These are phyloP conservation scores for Neoseiulus cucumeris DNA, from an alignment of 1,140 invertebrate genomes.

Conservation along the genomic window DNA sequence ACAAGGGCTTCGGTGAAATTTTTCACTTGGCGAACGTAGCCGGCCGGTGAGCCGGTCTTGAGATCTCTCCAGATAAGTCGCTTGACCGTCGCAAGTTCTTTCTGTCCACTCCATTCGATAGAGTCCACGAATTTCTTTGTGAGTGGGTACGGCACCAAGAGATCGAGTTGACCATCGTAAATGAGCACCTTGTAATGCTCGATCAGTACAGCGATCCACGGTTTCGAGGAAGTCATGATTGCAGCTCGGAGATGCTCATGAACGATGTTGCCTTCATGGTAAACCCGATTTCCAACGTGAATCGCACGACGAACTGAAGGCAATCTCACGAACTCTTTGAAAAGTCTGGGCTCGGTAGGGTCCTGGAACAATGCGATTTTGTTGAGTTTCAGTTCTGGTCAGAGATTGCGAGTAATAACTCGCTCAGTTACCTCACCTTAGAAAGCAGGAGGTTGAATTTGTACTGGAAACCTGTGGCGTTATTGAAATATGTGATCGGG, in stretches of 20 bases:
- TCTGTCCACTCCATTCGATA: constrained; percentile 42
- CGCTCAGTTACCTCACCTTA: too few relatives aligned
- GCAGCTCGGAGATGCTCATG: constrained; percentile 47
- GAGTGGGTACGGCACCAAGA: constrained; percentile 56
- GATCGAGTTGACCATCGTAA: constrained; percentile 64
- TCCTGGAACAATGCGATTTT: too few relatives aligned
- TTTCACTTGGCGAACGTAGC: constrained; percentile 47
- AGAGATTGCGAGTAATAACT: too few relatives aligned
- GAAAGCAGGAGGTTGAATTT: constrained; percentile 71
- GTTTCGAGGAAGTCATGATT: constrained; percentile 58
- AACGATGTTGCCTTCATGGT: constrained; percentile 35
- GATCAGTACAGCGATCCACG: constrained; percentile 46
- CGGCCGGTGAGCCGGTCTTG: constrained; percentile 42
- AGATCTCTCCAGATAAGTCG: constrained; percentile 40
- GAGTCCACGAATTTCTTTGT: constrained; percentile 45
- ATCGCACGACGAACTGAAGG: too few relatives aligned
- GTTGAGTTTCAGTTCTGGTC: too few relatives aligned
- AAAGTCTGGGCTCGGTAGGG: too few relatives aligned
- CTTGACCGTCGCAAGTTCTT: constrained; percentile 40
- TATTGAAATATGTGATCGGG: constrained; percentile 45
- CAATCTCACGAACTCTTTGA: too few relatives aligned
- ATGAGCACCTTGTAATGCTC: constrained; percentile 24
- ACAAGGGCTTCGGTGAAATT: constrained; percentile 57
- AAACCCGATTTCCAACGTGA: constrained; percentile 57
- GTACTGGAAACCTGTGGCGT: constrained; percentile 54